Percentiles rank a stretch among this genome's conserved stretches.
These are phyloP conservation scores for Andrena haemorrhoa DNA, from an alignment of 2,888 invertebrate genomes.

Conservation along the genomic window DNA sequence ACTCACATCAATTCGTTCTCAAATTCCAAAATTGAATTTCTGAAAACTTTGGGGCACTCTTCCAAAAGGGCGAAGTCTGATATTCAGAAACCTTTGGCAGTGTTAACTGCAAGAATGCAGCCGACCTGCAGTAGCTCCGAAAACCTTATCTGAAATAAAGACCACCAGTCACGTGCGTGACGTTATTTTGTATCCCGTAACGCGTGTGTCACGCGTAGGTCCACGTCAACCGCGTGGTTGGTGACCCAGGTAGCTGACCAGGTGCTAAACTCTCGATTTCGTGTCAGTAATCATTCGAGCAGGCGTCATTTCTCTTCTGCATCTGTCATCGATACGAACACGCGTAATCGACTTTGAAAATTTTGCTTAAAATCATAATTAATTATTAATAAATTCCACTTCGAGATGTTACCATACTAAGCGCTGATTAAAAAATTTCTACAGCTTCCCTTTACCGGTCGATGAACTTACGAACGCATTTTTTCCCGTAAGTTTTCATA, in stretches of 20 bases:
- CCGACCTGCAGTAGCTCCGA: not conserved
- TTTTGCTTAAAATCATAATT: not conserved
- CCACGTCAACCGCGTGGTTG: not conserved
- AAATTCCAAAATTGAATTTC: too few species aligned
- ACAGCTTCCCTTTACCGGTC: too few species aligned
- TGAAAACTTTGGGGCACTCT: too few species aligned
- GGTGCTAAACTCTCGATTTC: not conserved
- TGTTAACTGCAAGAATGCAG: not conserved
- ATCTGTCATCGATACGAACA: not conserved
- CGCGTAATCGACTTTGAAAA: not conserved
- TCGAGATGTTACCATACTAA: too few species aligned
- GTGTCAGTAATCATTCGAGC: not conserved
- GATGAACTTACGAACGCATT: too few species aligned
- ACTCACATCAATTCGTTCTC: too few species aligned
- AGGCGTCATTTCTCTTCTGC: not conserved
- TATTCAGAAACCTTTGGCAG: too few species aligned
- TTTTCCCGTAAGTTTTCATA: too few species aligned
- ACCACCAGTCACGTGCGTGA: not conserved
- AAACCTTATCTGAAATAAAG: not conserved
- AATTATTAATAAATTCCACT: not conserved
- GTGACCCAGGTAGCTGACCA: not conserved
- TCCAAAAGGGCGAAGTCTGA: too few species aligned
- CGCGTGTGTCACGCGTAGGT: not conserved
- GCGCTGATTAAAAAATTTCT: too few species aligned
- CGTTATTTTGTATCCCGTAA: constrained; percentile 4